These are phyloP conservation scores for Kryptopterus vitreolus DNA, from an alignment of 2,797 vertebrate species.

Conservation along the genomic window DNA sequence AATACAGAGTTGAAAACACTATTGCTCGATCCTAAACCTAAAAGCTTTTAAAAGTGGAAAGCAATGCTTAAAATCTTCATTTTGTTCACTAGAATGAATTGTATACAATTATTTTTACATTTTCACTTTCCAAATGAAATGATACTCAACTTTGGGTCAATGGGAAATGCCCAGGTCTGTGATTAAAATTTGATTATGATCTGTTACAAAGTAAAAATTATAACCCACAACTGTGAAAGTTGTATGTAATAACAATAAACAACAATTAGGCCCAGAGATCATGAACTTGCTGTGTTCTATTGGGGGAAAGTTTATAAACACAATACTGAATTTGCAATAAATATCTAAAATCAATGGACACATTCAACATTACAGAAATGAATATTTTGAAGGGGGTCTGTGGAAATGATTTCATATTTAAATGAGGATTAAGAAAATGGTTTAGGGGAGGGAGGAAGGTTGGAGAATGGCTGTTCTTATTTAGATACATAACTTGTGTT, in stretches of 20 bases:
- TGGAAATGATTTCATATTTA: neutral
- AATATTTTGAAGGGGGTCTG: neutral
- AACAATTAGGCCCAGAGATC: neutral
- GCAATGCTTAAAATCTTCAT: neutral
- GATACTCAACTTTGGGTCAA: neutral
- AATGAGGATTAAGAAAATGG: neutral
- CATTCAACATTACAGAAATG: neutral
- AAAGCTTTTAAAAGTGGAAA: neutral
- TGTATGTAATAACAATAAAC: neutral
- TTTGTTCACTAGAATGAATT: neutral
- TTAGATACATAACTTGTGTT: neutral
- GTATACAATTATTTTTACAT: neutral
- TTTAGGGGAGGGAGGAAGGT: neutral
- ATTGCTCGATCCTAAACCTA: too few species aligned
- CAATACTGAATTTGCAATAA: neutral
- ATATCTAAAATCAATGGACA: neutral
- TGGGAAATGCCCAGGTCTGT: neutral
- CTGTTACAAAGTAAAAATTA: too few species aligned
- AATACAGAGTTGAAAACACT: neutral
- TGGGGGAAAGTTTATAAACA: neutral
- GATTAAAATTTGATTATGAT: too few species aligned
- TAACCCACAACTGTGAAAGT: too few species aligned
- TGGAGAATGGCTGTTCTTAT: neutral
- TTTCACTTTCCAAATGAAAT: neutral
- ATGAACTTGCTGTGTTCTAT: neutral